Evolutionary conservation across 2,888 invertebrate genomes (phyloP).

Genomic region (Metacarcinus magister): DNA sequence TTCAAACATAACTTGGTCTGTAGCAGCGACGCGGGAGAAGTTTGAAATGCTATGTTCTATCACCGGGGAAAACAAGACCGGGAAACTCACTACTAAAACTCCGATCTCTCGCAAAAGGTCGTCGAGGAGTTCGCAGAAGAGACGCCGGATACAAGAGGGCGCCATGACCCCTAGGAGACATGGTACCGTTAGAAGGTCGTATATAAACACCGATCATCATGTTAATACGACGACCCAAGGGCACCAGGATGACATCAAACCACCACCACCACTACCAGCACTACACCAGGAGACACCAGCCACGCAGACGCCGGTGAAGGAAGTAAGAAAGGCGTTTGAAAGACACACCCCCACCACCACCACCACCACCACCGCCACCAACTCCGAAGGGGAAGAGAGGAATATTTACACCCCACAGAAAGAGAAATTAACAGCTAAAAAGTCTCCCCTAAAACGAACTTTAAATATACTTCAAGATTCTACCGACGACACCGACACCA

Average conservation of each 20-base stretch:
- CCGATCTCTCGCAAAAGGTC: slow-evolving; percentile 69
- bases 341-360: neutral
- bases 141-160: slow-evolving; percentile 58
- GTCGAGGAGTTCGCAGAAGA: slow-evolving; percentile 53
- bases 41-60: slow-evolving; percentile 69
- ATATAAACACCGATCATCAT: neutral
- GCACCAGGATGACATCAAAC: neutral
- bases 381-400: neutral
- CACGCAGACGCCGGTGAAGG: slow-evolving; percentile 52
- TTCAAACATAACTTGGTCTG: slow-evolving; percentile 73
- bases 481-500: neutral
- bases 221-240: neutral
- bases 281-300: slow-evolving; percentile 46
- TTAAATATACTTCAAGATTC: slow-evolving; percentile 56
- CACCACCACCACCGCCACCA: neutral
- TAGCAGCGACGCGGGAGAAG: slow-evolving; percentile 74
- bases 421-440: slow-evolving; percentile 7
- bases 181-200: slow-evolving; percentile 29
- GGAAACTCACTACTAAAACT: slow-evolving; percentile 73
- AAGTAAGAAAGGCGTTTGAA: slow-evolving; percentile 49
- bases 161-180: neutral
- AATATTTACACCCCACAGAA: neutral
- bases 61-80: slow-evolving; percentile 70
- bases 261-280: neutral
- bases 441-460: slow-evolving; percentile 64